Base-by-base conservation (phyloP, 64 coral and sea anemone species). In the Stylophora pistillata region DNA sequence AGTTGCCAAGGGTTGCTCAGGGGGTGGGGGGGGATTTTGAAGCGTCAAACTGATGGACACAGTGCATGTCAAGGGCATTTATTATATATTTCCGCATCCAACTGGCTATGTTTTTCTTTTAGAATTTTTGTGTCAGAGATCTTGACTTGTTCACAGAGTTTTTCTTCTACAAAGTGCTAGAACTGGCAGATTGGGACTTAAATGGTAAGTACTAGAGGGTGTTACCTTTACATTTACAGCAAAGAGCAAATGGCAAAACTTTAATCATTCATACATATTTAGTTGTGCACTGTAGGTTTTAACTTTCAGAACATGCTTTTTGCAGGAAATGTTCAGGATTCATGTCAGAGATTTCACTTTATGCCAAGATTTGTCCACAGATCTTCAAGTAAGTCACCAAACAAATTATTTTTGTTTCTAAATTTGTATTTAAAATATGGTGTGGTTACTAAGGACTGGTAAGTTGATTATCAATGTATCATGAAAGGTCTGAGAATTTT, bases 91-190 rank as follows among this genome's bases (percentile, higher is more conserved):
- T 47, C 7, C 37, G 3, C 37, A 47, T 47, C 37, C 37, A 47
- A 47, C 37, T 47, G 37, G 37, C 37, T 34, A 10, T 23, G 33
- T 33, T 11, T 76, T 78, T 6, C 78, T 91, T 90, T 64, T 78
- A 99, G 97, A 99, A 91, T 55, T 99, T 95, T 56, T 95, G 97
- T 56, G 88, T 99, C 63, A 88, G 72, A 76, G 97, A 94, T 90
- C 75, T 99, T 76, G 97, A 99, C 37, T 75, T 95, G 31, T 93
- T 99, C 78, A 90, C 97, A 29, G 83, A 95, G 72, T 99, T 95
- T 74, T 88, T 99, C 55, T 99, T 99, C 63, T 32, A 89, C 28
- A 81, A 95, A 56, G 87, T 99, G 66, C 85, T 99, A 73, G 97
- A 99, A 65, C 33, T 99, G 62, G 78, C 86, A 72, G 97, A 99